Base-by-base conservation (phyloP, 1,140 invertebrate genomes). In the Philopotamus ludificatus region DNA sequence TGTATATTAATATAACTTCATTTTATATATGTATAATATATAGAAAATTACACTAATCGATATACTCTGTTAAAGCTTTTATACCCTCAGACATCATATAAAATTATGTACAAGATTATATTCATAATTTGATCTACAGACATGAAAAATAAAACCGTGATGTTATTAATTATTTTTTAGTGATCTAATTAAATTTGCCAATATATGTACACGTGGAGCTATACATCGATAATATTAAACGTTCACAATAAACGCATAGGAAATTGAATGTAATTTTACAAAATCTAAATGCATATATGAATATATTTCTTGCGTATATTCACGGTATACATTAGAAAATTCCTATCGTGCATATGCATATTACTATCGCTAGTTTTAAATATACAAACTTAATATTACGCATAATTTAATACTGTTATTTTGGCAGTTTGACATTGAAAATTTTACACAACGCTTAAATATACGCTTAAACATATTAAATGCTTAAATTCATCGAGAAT, bases 21-120 rank as follows among this genome's bases (percentile, higher is more conserved):
- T n/a, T n/a, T n/a, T n/a, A n/a, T n/a, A n/a, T n/a, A n/a, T n/a
- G n/a, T n/a, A n/a, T n/a, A n/a, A n/a, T n/a, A n/a, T n/a, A n/a
- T n/a, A n/a, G n/a, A n/a, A n/a, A n/a, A n/a, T n/a, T n/a, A n/a
- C 20, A 57, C 28, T 41, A 57, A 57, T 57, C 15, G 1, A 26
- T 47, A 60, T 60, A 60, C 42, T 60, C 41, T 21, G 21, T 60
- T 60, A 60, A 60, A 60, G 57, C 57, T 60, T 47, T 47, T 60
- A 60, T 60, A 60, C 57, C 57, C 57, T 60, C 47, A 60, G 41
- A 47, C 26, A 28, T 39, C 53, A 41, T 1, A 22, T n/a, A 39
- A 42, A 21, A 16, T 41, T 57, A 57, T 57, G 39, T 57, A 57
- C 54, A 57, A 50, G 7, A 50, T 50, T 45, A 15, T 7, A 7